Percentiles rank a stretch among this genome's conserved stretches.
phyloP scores from a whole-genome alignment of 2,888 invertebrate genomes.

The Callosobruchus maculatus region DNA sequence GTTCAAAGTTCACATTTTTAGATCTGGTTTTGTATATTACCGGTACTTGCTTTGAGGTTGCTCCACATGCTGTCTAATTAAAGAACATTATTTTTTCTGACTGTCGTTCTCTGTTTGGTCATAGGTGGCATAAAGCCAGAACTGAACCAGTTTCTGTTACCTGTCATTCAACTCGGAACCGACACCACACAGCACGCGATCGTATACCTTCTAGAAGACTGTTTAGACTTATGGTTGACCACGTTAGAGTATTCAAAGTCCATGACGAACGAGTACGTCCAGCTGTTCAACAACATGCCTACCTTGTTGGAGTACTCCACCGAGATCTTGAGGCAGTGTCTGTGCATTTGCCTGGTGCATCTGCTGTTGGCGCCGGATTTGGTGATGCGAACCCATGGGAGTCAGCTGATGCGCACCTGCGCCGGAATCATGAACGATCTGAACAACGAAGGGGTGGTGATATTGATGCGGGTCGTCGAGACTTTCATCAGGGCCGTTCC shows the following conservation, averaged over 20 bases:
- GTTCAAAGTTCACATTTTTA: too few relatives aligned
- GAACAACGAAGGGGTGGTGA: constrained; percentile 67
- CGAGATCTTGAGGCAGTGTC: constrained; percentile 74
- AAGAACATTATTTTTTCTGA: constrained; percentile 41
- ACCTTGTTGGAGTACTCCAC: constrained; percentile 79
- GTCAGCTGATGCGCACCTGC: constrained; percentile 65
- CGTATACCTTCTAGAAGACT: constrained; percentile 90
- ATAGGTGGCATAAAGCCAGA: constrained; percentile 47
- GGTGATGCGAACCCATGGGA: constrained; percentile 70
- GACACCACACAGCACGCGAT: constrained; percentile 75
- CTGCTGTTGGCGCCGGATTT: constrained; percentile 74
- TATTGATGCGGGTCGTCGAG: constrained; percentile 72
- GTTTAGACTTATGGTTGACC: constrained; percentile 84
- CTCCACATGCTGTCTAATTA: too few relatives aligned
- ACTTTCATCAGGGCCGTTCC: constrained; percentile 73
- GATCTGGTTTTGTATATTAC: too few relatives aligned
- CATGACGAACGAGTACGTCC: constrained; percentile 63
- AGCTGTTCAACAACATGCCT: constrained; percentile 70
- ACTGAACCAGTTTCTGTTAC: constrained; percentile 62
- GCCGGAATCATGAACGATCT: constrained; percentile 75
- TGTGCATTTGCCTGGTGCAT: constrained; percentile 81
- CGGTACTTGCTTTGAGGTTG: too few relatives aligned
- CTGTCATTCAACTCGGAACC: constrained; percentile 70
- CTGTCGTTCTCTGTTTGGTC: constrained; percentile 27
- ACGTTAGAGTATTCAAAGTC: constrained; percentile 73